Percentiles rank a stretch among this genome's conserved stretches.
These are phyloP conservation scores for Sphaerophoria taeniata DNA, from an alignment of 2,888 invertebrate genomes.

Conservation along the genomic window DNA sequence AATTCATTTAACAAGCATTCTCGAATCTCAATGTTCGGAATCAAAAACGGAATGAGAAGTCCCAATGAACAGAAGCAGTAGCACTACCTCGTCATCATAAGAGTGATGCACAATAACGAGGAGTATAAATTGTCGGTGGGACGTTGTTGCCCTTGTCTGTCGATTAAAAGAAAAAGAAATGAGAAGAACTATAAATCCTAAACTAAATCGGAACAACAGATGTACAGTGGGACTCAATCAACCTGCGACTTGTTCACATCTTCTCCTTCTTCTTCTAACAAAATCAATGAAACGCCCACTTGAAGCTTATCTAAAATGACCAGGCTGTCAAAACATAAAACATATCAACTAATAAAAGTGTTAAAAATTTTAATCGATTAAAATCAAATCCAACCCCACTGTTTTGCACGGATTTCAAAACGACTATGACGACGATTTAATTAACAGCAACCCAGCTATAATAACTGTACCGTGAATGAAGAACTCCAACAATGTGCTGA, in stretches of 20 bases:
- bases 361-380: no score
- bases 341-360: no score
- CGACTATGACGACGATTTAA: conserved; percentile 59
- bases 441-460: conserved; percentile 46
- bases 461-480: conserved; percentile 63
- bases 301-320: no score
- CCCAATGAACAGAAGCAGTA: background rate
- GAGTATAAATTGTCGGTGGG: background rate
- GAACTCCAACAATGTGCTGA: conserved; percentile 36
- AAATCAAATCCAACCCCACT: background rate
- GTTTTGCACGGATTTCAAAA: background rate
- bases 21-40: conserved; percentile 67
- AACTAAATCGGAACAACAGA: no score
- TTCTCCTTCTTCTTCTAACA: no score
- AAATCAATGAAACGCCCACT: no score
- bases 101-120: background rate
- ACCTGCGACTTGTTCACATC: no score
- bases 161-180: no score
- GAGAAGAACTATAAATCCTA: no score
- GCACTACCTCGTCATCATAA: background rate
- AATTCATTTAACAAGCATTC: conserved; percentile 73
- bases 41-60: conserved; percentile 24
- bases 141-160: background rate
- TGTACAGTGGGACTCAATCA: no score
- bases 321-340: no score